phyloP scores from a whole-genome alignment of 2,797 vertebrate species.

The Discoglossus pictus region DNA sequence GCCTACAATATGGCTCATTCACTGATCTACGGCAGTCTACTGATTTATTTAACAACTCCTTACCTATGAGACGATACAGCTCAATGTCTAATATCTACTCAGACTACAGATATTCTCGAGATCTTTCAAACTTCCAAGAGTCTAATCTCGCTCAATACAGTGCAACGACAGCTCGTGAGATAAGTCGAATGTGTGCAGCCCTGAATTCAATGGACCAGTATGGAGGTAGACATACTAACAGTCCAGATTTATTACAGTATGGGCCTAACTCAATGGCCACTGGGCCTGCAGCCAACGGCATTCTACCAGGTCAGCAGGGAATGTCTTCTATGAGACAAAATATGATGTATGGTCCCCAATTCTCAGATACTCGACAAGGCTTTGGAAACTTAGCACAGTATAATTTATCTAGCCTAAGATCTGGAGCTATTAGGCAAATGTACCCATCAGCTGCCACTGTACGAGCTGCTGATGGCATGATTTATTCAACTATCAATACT shows the following conservation, averaged over 20 bases:
- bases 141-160: conserved; percentile 96
- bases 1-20: conserved; percentile 93
- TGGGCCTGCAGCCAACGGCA: conserved; percentile 70
- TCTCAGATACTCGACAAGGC: conserved; percentile 82
- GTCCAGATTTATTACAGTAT: conserved; percentile 83
- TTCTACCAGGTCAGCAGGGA: conserved; percentile 71
- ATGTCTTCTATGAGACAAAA: conserved; percentile 81
- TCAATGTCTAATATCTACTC: conserved; percentile 96
- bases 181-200: conserved; percentile 97
- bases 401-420: conserved; percentile 75
- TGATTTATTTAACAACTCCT: conserved; percentile 77
- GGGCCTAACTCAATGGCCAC: conserved; percentile 70
- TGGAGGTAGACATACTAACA: conserved; percentile 79
- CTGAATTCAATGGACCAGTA: conserved; percentile 96
- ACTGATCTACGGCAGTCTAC: conserved; percentile 91
- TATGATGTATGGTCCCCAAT: conserved; percentile 82
- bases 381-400: conserved; percentile 78
- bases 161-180: conserved; percentile 95
- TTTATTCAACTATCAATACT: conserved; percentile 98
- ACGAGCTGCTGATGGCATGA: conserved; percentile 94
- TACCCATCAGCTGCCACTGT: conserved; percentile 83
- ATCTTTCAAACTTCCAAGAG: conserved; percentile 82
- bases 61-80: conserved; percentile 91
- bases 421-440: conserved; percentile 83
- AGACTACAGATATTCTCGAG: conserved; percentile 82